Evolutionary conservation across 2,113 vertebrate genomes (phyloP), one percentile per base, ranked within the genome.

Genomic region (Isurus oxyrinchus): DNA sequence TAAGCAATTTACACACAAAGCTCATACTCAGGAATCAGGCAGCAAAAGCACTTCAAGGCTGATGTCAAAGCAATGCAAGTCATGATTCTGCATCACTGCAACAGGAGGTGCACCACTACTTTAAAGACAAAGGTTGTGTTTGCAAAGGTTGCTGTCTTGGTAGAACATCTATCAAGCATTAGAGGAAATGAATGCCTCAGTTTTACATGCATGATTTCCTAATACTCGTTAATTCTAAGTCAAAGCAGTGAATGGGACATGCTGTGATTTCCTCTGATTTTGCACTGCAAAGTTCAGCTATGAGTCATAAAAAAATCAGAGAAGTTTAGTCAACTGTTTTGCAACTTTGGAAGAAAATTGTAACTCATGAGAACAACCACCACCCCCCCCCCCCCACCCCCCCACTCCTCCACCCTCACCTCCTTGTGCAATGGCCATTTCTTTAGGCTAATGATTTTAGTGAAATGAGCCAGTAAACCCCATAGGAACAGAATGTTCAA

Each of bases 291-390:
- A 35, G 13, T 91, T 93, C 35, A 63, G 21, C 57, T 59, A 93
- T 25, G 90, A 94, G 59, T 94, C 90, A 94, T 21, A 61, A 93
- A 93, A 93, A 40, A 31, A n/a, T 61, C 25, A 61, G 90, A 63
- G 8, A 23, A 14, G 25, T 90, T 90, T 59, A 61, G 59, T 35
- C 90, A 61, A 93, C 35, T 35, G 11, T 61, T 90, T 13, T 59
- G 88, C 25, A 59, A 59, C 14, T 93, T 35, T n/a, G 88, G 55
- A 61, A 91, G 27, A 91, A 90, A 35, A 61, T 61, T 61, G 57
- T 61, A n/a, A 93, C 13, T 61, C 40, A 86, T 49, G 53, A 90
- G 87, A 90, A 31, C 3, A 90, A n/a, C n/a, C n/a, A n/a, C n/a
- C n/a, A n/a, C n/a, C n/a, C n/a, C n/a, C n/a, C 31, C 25, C 27